Conservation (phyloP, 2,113 vertebrate species). For the Nyctibius bracteatus region DNA sequence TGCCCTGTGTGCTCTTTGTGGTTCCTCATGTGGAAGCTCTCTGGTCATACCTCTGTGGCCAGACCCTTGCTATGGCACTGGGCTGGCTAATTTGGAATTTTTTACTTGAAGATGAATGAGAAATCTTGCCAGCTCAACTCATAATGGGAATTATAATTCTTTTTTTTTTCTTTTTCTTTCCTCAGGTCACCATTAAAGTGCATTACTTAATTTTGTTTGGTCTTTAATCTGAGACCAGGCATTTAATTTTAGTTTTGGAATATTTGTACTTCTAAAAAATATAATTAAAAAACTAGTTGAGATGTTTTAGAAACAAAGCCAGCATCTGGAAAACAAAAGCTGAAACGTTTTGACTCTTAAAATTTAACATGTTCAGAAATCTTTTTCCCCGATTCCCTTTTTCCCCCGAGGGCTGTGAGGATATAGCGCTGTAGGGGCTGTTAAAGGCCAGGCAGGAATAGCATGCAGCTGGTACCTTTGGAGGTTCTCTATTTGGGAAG, state of each 20-base stretch:
- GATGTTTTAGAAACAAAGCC: not conserved
- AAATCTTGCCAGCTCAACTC: not conserved
- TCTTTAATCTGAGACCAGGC: not conserved
- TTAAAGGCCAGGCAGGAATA: not conserved
- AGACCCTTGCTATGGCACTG: not conserved
- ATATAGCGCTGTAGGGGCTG: not conserved
- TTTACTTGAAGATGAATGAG: not conserved
- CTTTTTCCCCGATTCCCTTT: not conserved
- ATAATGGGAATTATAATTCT: not conserved
- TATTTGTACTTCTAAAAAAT: not conserved
- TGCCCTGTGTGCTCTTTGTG: not conserved
- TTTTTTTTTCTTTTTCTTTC: not conserved
- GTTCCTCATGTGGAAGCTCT: not conserved
- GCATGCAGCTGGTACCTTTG: conserved; percentile 72
- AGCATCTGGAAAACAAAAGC: not conserved
- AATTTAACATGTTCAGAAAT: not conserved
- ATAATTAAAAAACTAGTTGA: not conserved
- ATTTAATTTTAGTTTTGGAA: not conserved
- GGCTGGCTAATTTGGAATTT: not conserved
- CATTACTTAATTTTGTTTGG: not conserved
- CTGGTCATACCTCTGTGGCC: not conserved
- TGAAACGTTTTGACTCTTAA: not conserved
- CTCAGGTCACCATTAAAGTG: not conserved
- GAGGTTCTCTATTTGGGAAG: conserved; percentile 76
- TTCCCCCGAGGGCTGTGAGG: not conserved